Percentiles rank a stretch among this genome's conserved stretches.
phyloP scores from a whole-genome alignment of 2,113 vertebrate species.

The Elaphurus davidianus region DNA sequence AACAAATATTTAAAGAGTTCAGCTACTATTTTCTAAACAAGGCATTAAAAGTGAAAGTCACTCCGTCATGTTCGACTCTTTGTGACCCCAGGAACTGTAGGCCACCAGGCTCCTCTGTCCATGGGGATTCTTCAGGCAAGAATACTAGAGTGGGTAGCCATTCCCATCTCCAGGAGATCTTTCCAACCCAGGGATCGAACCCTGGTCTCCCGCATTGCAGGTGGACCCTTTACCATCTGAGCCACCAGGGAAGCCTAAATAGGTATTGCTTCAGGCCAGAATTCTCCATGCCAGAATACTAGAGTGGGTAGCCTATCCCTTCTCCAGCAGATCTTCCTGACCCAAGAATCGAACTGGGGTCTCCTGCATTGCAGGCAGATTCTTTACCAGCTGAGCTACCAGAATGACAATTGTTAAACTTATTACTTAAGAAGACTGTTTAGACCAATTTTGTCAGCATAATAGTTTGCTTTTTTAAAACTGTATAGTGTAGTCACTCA shows the following conservation, averaged over 20 bases:
- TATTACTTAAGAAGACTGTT: neutral
- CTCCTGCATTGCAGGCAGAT: neutral
- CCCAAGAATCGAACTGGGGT: rapidly evolving
- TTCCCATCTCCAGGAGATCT: neutral
- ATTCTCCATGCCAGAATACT: neutral
- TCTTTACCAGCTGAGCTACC: neutral
- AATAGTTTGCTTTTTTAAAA: neutral
- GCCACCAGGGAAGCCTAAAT: neutral
- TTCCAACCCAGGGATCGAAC: neutral
- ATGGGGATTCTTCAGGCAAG: neutral
- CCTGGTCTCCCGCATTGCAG: neutral
- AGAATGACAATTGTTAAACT: neutral
- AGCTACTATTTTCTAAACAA: neutral
- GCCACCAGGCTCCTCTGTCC: neutral
- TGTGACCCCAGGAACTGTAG: neutral
- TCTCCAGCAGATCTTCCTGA: neutral
- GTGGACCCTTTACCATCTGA: neutral
- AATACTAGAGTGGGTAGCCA: neutral
- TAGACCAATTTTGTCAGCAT: neutral
- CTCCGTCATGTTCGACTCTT: neutral
- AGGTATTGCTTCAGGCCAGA: neutral
- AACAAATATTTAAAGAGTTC: neutral
- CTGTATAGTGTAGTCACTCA: neutral
- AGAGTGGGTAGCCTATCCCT: neutral
- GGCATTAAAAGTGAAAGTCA: neutral